Evolutionary conservation across 2,113 vertebrate genomes (phyloP).

Genomic region (Guaruba guarouba): DNA sequence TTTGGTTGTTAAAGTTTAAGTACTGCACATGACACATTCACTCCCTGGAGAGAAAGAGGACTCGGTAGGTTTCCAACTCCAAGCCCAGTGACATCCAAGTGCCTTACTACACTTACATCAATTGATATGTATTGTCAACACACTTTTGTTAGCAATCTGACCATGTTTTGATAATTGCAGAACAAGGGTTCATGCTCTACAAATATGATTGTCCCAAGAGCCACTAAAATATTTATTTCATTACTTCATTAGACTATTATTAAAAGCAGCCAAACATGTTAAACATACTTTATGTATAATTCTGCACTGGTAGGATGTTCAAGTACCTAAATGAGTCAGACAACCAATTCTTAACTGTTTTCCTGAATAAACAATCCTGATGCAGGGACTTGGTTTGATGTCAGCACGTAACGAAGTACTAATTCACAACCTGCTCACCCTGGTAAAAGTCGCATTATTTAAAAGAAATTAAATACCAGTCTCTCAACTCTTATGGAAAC

Average conservation of each 20-base stretch:
- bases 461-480: neutral
- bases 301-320: neutral
- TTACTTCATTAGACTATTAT: conserved; percentile 1
- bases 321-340: conserved; percentile 29
- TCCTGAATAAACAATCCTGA: neutral
- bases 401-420: conserved; percentile 3
- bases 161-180: neutral
- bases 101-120: neutral
- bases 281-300: neutral
- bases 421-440: neutral
- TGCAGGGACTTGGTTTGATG: neutral
- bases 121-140: neutral
- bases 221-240: neutral
- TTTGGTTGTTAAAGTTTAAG: neutral
- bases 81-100: neutral
- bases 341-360: conserved; percentile 11
- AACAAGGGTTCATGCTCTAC: neutral
- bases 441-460: neutral
- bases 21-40: neutral
- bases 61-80: neutral
- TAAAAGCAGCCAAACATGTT: neutral
- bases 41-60: neutral
- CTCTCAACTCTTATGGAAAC: neutral
- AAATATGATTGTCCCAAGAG: conserved; percentile 2
- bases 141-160: neutral